These are phyloP conservation scores for Limnodromus scolopaceus DNA, from an alignment of 2,797 vertebrate species.

Conservation along the genomic window DNA sequence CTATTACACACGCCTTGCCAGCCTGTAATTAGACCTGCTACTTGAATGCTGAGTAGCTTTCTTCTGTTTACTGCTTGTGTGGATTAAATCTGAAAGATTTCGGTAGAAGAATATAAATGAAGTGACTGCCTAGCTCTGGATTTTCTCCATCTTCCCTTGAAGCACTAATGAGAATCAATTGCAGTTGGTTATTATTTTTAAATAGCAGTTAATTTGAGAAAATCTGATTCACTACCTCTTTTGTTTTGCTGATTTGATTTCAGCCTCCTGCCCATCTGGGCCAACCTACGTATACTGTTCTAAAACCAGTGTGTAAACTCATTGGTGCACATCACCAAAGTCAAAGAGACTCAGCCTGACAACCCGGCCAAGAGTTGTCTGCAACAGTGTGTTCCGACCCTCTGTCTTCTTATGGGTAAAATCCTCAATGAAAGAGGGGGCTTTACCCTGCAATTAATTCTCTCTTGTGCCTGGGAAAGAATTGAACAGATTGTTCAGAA, in stretches of 20 bases:
- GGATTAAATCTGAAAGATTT: conserved; percentile 36
- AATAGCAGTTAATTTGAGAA: conserved; percentile 63
- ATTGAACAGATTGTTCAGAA: not conserved
- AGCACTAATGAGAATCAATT: conserved; percentile 39
- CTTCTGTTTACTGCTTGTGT: conserved; percentile 30
- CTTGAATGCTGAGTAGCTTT: conserved; percentile 37
- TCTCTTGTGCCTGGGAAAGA: not conserved
- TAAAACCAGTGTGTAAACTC: conserved; percentile 9
- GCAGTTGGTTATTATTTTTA: conserved; percentile 62
- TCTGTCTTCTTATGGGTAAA: not conserved
- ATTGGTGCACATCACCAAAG: not conserved
- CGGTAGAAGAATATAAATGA: conserved; percentile 18
- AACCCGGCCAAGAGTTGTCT: not conserved
- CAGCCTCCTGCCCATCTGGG: conserved; percentile 52
- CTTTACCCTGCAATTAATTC: not conserved
- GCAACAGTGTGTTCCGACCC: not conserved
- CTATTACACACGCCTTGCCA: not conserved
- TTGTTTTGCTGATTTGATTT: conserved; percentile 63
- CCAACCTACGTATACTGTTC: not conserved
- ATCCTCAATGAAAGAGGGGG: not conserved
- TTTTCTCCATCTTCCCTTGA: conserved; percentile 37
- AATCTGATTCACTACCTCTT: conserved; percentile 56
- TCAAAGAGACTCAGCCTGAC: not conserved
- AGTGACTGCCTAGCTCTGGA: conserved; percentile 31
- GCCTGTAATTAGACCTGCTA: not conserved